These are phyloP conservation scores for Terrapene triunguis DNA, from an alignment of 2,113 vertebrate species.

Conservation along the genomic window DNA sequence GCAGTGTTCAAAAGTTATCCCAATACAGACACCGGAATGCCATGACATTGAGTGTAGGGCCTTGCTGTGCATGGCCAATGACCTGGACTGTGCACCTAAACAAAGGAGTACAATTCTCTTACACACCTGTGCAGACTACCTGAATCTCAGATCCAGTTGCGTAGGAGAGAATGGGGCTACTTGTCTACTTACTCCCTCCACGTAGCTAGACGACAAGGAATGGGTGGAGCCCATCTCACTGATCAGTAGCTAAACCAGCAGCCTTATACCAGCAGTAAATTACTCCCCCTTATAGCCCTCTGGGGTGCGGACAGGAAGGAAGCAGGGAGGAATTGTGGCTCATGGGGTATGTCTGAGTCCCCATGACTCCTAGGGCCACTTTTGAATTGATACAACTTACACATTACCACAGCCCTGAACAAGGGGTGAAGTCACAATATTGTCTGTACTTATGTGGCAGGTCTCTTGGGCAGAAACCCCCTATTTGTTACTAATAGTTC, in stretches of 20 bases:
- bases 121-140: not conserved
- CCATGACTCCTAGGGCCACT: not conserved
- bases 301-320: not conserved
- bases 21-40: not conserved
- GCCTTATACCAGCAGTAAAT: not conserved
- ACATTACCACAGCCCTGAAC: too few species aligned
- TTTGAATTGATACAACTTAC: not conserved
- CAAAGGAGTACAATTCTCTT: not conserved
- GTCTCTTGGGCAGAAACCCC: not conserved
- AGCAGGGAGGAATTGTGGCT: not conserved
- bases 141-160: not conserved
- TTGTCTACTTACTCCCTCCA: not conserved
- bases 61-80: not conserved
- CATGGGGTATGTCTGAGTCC: not conserved
- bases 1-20: not conserved
- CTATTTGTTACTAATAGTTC: not conserved
- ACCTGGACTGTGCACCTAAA: not conserved
- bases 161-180: not conserved
- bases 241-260: not conserved
- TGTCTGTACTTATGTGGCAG: not conserved
- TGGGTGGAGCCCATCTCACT: not conserved
- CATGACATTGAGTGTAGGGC: not conserved
- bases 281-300: not conserved
- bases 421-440: not conserved
- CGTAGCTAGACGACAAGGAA: not conserved